Evolutionary conservation across 2,797 vertebrate genomes (phyloP).

Genomic region (Sylvia borin): DNA sequence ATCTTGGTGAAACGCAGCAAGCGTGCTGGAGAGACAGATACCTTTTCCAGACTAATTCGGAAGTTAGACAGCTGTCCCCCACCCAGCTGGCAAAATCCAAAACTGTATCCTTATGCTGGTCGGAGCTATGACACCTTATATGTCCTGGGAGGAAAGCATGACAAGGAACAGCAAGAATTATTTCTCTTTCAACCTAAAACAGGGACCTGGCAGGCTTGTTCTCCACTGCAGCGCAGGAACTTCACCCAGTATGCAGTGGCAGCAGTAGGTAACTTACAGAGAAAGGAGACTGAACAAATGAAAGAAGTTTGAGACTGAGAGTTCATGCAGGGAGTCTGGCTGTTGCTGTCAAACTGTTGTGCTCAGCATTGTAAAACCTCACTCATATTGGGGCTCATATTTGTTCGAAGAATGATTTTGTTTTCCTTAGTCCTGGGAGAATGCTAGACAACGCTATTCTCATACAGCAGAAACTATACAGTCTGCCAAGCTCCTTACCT

Average conservation of each 20-base stretch:
- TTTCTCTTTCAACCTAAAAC: conserved; percentile 84
- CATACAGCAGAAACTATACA: not conserved
- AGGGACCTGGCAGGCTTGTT: conserved; percentile 82
- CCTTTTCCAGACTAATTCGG: conserved; percentile 79
- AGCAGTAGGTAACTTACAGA: conserved; percentile 84
- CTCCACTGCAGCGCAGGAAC: conserved; percentile 86
- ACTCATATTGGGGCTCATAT: not conserved
- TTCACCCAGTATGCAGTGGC: conserved; percentile 88
- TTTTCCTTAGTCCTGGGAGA: not conserved
- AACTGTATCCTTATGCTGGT: conserved; percentile 60
- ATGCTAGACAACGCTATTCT: not conserved
- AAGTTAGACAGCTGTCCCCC: conserved; percentile 82
- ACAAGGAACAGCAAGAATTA: conserved; percentile 84
- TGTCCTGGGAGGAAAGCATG: conserved; percentile 86
- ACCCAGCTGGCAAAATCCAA: conserved; percentile 76
- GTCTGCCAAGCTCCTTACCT: not conserved
- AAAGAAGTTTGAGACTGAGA: not conserved
- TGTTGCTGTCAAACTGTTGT: not conserved
- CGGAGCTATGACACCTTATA: conserved; percentile 83
- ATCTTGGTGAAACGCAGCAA: conserved; percentile 78
- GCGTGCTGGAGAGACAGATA: conserved; percentile 69
- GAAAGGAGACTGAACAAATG: not conserved
- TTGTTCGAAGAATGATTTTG: not conserved
- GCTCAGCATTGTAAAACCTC: not conserved
- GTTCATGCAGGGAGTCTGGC: not conserved